Conservation (phyloP, 2,888 invertebrate genomes). For the Amaurobius ferox region DNA sequence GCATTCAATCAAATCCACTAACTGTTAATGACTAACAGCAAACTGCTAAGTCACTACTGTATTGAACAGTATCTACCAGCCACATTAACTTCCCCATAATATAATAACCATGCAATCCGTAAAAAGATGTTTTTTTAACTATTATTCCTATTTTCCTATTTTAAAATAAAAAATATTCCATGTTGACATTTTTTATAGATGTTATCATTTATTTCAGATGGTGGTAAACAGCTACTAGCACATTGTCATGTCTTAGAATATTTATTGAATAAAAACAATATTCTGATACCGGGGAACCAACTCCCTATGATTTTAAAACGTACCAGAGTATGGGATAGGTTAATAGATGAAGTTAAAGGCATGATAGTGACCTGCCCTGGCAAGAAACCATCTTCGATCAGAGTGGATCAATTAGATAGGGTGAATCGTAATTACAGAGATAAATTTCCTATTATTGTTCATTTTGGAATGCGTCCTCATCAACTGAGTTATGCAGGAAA, state of each 20-base stretch:
- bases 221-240: constrained; percentile 92
- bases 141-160: constrained; percentile 4
- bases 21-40: no score
- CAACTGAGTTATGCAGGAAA: constrained; percentile 97
- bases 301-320: constrained; percentile 84
- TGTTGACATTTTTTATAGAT: not conserved
- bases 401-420: constrained; percentile 96
- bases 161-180: not conserved
- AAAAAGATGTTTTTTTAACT: no score
- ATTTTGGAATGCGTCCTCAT: constrained; percentile 96
- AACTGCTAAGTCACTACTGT: no score
- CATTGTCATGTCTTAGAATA: constrained; percentile 95
- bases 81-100: no score
- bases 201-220: constrained; percentile 79
- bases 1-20: no score
- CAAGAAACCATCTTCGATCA: constrained; percentile 93
- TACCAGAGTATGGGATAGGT: constrained; percentile 88
- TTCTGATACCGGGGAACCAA: constrained; percentile 85
- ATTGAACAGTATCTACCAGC: no score
- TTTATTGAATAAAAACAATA: constrained; percentile 86
- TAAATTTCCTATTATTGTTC: constrained; percentile 84
- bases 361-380: constrained; percentile 97
- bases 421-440: constrained; percentile 78
- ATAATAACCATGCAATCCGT: no score
- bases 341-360: constrained; percentile 84